These are phyloP conservation scores for Molossus molossus DNA, from an alignment of 2,797 vertebrate species.

Conservation along the genomic window DNA sequence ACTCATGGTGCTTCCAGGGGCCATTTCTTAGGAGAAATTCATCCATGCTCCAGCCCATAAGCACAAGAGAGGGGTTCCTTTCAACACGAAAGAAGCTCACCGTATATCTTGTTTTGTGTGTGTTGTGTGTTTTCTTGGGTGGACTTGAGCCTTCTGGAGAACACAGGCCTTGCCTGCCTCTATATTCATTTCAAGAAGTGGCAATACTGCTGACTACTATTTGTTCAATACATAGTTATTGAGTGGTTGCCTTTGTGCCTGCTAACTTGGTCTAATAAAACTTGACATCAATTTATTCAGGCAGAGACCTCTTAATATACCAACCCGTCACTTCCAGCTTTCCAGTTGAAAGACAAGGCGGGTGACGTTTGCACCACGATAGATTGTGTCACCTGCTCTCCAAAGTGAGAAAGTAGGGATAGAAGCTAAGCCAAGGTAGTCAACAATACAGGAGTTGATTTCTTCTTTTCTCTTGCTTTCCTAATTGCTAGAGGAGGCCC, in stretches of 20 bases:
- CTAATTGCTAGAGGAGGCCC: not conserved
- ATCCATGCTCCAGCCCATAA: not conserved
- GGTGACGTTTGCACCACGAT: constrained; percentile 32
- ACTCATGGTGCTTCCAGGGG: constrained; percentile 14
- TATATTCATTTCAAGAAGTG: constrained; percentile 60
- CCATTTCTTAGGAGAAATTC: constrained; percentile 33
- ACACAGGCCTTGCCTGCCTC: constrained; percentile 5
- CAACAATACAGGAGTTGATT: not conserved
- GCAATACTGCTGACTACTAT: not conserved
- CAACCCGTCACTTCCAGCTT: constrained; percentile 78
- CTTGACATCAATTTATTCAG: constrained; percentile 80
- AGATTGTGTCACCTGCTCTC: constrained; percentile 74
- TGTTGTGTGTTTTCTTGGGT: not conserved
- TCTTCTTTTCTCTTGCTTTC: constrained; percentile 38
- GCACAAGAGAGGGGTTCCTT: constrained; percentile 55
- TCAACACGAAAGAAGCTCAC: not conserved
- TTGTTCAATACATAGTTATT: constrained; percentile 47
- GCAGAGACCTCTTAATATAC: constrained; percentile 74
- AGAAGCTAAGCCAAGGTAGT: constrained; percentile 46
- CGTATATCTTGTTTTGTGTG: not conserved
- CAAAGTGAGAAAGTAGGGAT: constrained; percentile 57
- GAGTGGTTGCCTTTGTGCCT: constrained; percentile 64
- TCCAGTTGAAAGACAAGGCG: constrained; percentile 75
- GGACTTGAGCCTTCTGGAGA: not conserved
- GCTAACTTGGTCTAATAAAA: constrained; percentile 78